These are phyloP conservation scores for Eubasilissa splendida DNA, from an alignment of 2,888 invertebrate species.

Conservation along the genomic window DNA sequence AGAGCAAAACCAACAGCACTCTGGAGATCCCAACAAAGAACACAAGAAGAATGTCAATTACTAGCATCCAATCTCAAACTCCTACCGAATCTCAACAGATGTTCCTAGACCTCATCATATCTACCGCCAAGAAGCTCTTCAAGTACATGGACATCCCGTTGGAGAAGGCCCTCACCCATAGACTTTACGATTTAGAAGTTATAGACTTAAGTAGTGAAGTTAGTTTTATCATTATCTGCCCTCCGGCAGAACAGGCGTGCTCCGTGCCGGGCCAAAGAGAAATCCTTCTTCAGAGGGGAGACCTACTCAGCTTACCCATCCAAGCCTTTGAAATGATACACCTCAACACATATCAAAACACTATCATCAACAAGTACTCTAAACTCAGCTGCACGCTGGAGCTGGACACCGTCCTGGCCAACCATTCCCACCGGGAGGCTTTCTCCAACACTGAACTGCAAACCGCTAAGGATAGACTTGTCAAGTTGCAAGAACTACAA, in stretches of 20 bases:
- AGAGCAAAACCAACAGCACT: conserved; percentile 64
- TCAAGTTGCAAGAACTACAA: conserved; percentile 88
- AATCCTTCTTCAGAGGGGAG: conserved; percentile 86
- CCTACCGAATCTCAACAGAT: conserved; percentile 85
- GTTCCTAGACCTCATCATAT: conserved; percentile 84
- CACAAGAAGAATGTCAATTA: conserved; percentile 65
- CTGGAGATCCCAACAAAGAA: conserved; percentile 65
- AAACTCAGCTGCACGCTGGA: conserved; percentile 94
- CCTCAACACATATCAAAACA: conserved; percentile 92
- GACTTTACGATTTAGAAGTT: conserved; percentile 94
- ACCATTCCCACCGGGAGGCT: conserved; percentile 94
- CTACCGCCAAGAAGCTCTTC: conserved; percentile 82
- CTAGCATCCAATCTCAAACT: conserved; percentile 63
- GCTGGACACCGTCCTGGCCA: conserved; percentile 91
- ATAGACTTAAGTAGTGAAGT: conserved; percentile 93
- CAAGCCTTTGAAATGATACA: conserved; percentile 97
- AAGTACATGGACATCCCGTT: conserved; percentile 84
- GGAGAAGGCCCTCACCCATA: conserved; percentile 81
- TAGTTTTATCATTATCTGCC: conserved; percentile 92
- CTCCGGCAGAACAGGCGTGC: conserved; percentile 93
- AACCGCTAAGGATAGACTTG: conserved; percentile 87
- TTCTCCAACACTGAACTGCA: conserved; percentile 92
- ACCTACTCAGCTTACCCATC: conserved; percentile 91
- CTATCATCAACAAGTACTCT: conserved; percentile 92
- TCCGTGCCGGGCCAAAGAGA: conserved; percentile 91